Evolutionary conservation across 1,140 invertebrate genomes (phyloP).

Genomic region (Helicoverpa zea): DNA sequence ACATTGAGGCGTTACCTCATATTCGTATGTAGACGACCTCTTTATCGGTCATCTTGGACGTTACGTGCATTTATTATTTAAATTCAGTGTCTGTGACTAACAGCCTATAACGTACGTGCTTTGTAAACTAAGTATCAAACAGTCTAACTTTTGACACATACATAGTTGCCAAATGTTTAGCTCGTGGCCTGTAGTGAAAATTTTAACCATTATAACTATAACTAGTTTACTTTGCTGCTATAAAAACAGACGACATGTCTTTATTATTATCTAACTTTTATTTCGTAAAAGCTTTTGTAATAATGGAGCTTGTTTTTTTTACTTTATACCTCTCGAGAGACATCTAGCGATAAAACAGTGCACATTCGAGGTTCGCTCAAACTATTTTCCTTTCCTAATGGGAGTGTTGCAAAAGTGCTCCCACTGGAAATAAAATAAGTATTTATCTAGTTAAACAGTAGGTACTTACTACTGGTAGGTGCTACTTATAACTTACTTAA

Average conservation of each 20-base stretch:
- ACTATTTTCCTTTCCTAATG: no score
- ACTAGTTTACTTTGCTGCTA: conserved; percentile 6
- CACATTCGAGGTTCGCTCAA: no score
- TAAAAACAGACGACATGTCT: conserved; percentile 17
- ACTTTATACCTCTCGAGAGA: no score
- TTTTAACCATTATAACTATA: neutral
- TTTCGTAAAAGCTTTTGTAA: neutral
- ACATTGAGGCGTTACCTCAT: conserved; percentile 75
- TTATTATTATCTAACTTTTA: conserved; percentile 38
- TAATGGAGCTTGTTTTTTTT: no score
- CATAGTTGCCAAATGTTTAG: conserved; percentile 32
- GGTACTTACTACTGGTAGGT: no score
- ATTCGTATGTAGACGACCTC: conserved; percentile 65
- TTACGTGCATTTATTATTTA: conserved; percentile 76
- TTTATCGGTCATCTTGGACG: conserved; percentile 80
- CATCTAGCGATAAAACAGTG: no score
- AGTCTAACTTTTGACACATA: conserved; percentile 50
- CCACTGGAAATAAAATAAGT: neutral
- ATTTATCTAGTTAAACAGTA: neutral
- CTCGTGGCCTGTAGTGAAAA: neutral
- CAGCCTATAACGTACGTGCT: conserved; percentile 59
- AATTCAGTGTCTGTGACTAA: conserved; percentile 67
- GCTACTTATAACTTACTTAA: no score
- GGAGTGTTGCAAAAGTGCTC: neutral
- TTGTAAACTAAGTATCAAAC: conserved; percentile 26